These are phyloP conservation scores for Cuniculus paca DNA, from an alignment of 2,797 vertebrate genomes.

Conservation along the genomic window DNA sequence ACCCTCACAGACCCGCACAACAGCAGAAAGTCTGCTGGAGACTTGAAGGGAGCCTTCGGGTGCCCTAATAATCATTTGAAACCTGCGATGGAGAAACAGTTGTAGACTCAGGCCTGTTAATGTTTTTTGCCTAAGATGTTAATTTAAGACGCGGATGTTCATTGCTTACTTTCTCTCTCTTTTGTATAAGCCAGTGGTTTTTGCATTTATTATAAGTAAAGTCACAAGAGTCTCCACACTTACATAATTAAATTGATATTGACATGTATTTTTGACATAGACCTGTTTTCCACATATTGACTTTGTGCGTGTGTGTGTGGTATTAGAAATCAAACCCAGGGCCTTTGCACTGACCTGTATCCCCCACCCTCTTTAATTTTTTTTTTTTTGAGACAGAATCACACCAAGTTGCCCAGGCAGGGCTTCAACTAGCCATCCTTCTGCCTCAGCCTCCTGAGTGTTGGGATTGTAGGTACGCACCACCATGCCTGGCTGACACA, in stretches of 20 bases:
- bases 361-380: background rate
- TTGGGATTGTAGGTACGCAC: background rate
- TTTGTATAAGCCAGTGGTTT: background rate
- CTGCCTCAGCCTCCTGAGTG: background rate
- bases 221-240: background rate
- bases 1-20: background rate
- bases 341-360: background rate
- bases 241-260: background rate
- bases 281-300: background rate
- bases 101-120: background rate
- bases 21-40: background rate
- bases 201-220: background rate
- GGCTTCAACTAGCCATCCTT: background rate
- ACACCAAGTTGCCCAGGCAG: background rate
- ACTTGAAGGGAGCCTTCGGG: background rate
- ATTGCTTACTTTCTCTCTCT: background rate
- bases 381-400: background rate
- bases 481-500: background rate
- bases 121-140: slow-evolving; percentile 23
- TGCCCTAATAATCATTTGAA: background rate
- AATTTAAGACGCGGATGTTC: background rate
- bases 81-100: background rate
- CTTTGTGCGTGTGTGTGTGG: no score
- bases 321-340: background rate
- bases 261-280: background rate